Base-by-base conservation (phyloP, 2,797 vertebrate species). In the Xiphorhynchus erythropygius region DNA sequence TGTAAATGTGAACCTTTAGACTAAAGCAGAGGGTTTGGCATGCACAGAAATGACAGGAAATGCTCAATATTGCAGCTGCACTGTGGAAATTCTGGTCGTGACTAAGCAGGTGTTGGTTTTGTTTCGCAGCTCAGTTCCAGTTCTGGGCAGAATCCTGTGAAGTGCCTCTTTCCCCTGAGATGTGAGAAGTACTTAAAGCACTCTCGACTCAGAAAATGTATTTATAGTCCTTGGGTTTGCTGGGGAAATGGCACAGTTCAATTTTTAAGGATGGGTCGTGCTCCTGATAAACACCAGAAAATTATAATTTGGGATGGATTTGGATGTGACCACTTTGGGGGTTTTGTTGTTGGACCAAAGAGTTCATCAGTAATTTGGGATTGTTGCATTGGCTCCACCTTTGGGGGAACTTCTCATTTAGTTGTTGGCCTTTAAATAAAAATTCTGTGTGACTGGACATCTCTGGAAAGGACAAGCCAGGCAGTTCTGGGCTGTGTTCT, bases 61-160 rank as follows among this genome's bases (percentile, higher is more conserved):
- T 14, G 2, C 9, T 11, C n/a, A 47, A 33, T 19, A 15, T 3
- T 41, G 57, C 71, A 44, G 68, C 85, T 65, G 74, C 49, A 13
- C 19, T 19, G 17, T 50, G 59, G 22, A 50, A 49, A 32, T 81
- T 24, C 50, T 47, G 67, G 80, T 85, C 18, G 32, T 85, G 92
- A 79, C 79, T 41, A 33, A 87, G 56, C 89, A 83, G 44, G 60
- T 85, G 82, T 79, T 69, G 71, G 60, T 82, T 82, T 41, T 92
- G 63, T 77, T 75, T 19, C n/a, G 28, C 77, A 92, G 91, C 84
- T 79, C 71, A 13, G 21, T 89, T 80, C 50, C 82, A 27, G 12
- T 15, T 71, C 18, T 13, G 8, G 16, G 37, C 42, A 6, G 57
- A 17, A 64, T 56, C 60, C 28, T 62, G 24, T 52, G 28, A 81